Percentiles rank a stretch among this genome's conserved stretches.
Conservation (phyloP, 2,113 vertebrate species). For the Misgurnus mizolepis region DNA sequence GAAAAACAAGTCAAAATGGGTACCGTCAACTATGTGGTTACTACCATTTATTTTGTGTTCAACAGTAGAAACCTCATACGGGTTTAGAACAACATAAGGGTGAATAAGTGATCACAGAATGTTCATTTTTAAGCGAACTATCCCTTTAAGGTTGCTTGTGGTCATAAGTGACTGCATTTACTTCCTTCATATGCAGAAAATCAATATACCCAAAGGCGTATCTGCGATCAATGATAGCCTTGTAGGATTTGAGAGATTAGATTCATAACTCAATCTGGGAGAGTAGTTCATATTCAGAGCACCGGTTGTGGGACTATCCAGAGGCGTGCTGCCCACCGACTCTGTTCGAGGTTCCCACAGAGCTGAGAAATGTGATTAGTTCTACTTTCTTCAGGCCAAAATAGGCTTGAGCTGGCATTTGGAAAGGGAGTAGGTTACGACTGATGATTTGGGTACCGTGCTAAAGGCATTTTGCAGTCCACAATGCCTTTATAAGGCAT, state of each 20-base stretch:
- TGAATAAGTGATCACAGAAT: too few relatives aligned
- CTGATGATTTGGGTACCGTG: not conserved
- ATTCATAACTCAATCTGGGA: constrained; percentile 20
- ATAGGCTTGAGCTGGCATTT: constrained; percentile 24
- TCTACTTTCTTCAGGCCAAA: constrained; percentile 25
- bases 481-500: constrained; percentile 20
- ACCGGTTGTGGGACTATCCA: not conserved
- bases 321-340: constrained; percentile 26
- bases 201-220: constrained; percentile 6
- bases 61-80: too few relatives aligned
- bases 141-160: constrained; percentile 14
- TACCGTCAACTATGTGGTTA: too few relatives aligned
- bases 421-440: not conserved
- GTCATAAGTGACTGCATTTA: not conserved
- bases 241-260: constrained; percentile 17
- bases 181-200: constrained; percentile 19
- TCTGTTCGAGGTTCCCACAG: constrained; percentile 20
- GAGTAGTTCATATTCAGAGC: constrained; percentile 17
- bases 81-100: too few relatives aligned
- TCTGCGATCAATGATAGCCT: constrained; percentile 30
- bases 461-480: not conserved
- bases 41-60: too few relatives aligned
- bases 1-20: too few relatives aligned
- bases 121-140: too few relatives aligned
- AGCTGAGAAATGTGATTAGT: constrained; percentile 45